These are phyloP conservation scores for Brachionus paranguensis DNA, from an alignment of 1,140 invertebrate species.

Conservation along the genomic window DNA sequence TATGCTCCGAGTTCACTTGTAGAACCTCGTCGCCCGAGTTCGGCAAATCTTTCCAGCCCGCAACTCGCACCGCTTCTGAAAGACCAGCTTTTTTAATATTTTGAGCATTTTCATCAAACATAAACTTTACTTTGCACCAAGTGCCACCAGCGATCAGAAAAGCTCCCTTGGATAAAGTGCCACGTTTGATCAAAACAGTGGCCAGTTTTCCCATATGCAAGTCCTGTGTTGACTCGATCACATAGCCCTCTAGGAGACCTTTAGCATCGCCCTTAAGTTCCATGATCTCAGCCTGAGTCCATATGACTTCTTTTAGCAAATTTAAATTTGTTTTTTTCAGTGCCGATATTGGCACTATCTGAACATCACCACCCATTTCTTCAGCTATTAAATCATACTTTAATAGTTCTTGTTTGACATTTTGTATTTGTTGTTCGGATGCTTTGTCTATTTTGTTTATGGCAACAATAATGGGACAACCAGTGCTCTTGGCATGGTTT, in stretches of 20 bases:
- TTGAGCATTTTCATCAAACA: conserved; percentile 73
- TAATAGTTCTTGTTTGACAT: conserved; percentile 67
- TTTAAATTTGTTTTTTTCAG: conserved; percentile 71
- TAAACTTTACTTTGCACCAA: conserved; percentile 62
- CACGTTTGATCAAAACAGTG: conserved; percentile 79
- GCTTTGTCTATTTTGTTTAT: conserved; percentile 96
- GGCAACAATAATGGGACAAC: conserved; percentile 82
- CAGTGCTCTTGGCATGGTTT: conserved; percentile 53
- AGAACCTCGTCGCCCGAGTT: conserved; percentile 76
- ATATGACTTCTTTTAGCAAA: conserved; percentile 73
- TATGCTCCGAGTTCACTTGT: conserved; percentile 69
- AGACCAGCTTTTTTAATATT: conserved; percentile 66
- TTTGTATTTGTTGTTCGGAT: conserved; percentile 42
- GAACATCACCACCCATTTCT: conserved; percentile 81
- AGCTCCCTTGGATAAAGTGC: conserved; percentile 74
- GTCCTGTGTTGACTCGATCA: conserved; percentile 78
- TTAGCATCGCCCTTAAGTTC: conserved; percentile 71
- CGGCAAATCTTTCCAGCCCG: conserved; percentile 64
- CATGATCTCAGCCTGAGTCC: conserved; percentile 76
- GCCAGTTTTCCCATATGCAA: conserved; percentile 68
- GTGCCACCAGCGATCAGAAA: conserved; percentile 70
- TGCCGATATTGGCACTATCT: conserved; percentile 84
- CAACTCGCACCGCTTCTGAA: conserved; percentile 74
- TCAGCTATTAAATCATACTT: conserved; percentile 75
- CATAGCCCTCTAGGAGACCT: conserved; percentile 77